Conservation (phyloP, 1,140 invertebrate genomes). For the Ruditapes philippinarum region DNA sequence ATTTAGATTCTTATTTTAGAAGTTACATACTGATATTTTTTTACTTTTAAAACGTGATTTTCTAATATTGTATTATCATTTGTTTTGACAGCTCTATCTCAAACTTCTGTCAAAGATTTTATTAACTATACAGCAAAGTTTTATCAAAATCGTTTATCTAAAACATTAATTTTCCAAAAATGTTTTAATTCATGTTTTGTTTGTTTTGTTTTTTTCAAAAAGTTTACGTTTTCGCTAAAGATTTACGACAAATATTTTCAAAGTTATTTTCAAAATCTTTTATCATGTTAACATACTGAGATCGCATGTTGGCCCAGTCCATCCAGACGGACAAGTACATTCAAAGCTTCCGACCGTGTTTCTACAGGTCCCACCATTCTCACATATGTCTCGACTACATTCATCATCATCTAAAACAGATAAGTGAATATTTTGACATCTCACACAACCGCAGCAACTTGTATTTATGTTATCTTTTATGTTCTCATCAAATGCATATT, state of each 20-base stretch:
- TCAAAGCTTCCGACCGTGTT: conserved; percentile 97
- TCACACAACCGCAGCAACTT: conserved; percentile 79
- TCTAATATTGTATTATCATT: too few relatives aligned
- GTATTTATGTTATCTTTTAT: not conserved
- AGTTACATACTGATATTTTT: too few relatives aligned
- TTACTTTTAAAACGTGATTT: too few relatives aligned
- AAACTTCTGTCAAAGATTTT: too few relatives aligned
- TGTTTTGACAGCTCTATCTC: too few relatives aligned
- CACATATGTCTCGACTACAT: conserved; percentile 88
- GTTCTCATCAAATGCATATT: not conserved
- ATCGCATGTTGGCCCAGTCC: conserved; percentile 88
- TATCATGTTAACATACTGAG: conserved; percentile 81
- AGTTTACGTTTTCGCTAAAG: too few relatives aligned
- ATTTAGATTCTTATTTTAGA: too few relatives aligned
- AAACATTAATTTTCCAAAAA: not conserved
- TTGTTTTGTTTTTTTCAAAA: not conserved
- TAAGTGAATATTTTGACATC: too few relatives aligned
- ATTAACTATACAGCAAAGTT: too few relatives aligned
- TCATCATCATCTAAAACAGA: conserved; percentile 59
- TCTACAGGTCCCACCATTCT: conserved; percentile 96
- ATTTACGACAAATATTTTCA: too few relatives aligned
- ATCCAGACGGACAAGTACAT: conserved; percentile 94
- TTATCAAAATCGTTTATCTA: too few relatives aligned
- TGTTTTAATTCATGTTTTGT: not conserved
- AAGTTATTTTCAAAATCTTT: not conserved